A percentile compares a stretch with the other conserved stretches of the same genome.
phyloP scores from a whole-genome alignment of 2,888 invertebrate species.

The Polyploca ridens region DNA sequence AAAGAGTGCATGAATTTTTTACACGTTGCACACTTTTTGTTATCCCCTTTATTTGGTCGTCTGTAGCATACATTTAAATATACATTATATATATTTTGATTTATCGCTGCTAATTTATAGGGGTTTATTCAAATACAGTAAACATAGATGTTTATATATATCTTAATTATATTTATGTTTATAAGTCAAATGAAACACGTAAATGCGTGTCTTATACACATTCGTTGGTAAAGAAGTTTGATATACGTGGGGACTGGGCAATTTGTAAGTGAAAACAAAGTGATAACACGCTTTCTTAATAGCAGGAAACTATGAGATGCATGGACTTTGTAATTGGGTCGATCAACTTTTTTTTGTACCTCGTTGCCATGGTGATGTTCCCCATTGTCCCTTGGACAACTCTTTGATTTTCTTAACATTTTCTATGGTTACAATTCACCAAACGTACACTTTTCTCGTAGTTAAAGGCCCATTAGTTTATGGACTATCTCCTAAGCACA shows the following conservation, averaged over 20 bases:
- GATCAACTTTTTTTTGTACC: too few relatives aligned
- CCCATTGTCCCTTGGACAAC: too few relatives aligned
- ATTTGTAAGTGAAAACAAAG: conserved; percentile 25
- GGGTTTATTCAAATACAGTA: conserved; percentile 15
- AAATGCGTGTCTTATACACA: conserved; percentile 32
- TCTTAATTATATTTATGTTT: not conserved
- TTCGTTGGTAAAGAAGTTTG: conserved; percentile 31
- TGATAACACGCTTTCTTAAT: conserved; percentile 7
- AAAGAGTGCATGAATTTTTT: not conserved
- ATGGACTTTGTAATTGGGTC: too few relatives aligned
- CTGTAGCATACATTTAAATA: not conserved
- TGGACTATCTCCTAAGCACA: too few relatives aligned
- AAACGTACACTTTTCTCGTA: too few relatives aligned
- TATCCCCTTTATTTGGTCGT: not conserved
- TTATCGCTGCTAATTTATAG: not conserved
- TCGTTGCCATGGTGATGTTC: too few relatives aligned
- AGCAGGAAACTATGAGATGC: too few relatives aligned
- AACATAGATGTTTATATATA: conserved; percentile 33
- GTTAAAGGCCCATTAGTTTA: too few relatives aligned
- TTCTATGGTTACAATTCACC: too few relatives aligned
- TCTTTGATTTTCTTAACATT: too few relatives aligned
- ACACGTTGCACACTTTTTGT: not conserved
- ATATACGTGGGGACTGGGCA: conserved; percentile 24
- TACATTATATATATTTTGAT: not conserved
- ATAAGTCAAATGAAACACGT: conserved; percentile 16